Conservation (phyloP, 2,888 invertebrate species). For the Isoperla grammatica region DNA sequence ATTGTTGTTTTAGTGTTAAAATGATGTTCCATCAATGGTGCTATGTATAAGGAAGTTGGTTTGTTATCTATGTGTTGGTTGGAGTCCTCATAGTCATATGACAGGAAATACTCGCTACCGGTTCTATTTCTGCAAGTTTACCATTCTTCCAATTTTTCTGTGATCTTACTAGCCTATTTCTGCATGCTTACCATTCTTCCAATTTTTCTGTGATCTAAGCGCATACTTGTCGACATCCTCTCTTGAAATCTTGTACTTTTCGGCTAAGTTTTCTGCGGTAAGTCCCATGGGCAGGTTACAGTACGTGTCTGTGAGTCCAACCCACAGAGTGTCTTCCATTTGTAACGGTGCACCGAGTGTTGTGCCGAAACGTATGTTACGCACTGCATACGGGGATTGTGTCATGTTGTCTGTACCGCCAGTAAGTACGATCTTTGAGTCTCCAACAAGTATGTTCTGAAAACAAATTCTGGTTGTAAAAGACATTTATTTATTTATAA, state of each 20-base stretch:
- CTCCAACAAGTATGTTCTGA: constrained; percentile 80
- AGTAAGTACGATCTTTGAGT: constrained; percentile 77
- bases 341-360: constrained; percentile 67
- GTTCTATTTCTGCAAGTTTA: too few species aligned
- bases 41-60: too few species aligned
- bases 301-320: constrained; percentile 78
- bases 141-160: constrained; percentile 84
- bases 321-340: constrained; percentile 89
- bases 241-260: constrained; percentile 71
- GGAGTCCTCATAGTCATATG: too few species aligned
- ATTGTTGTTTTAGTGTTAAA: too few species aligned
- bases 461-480: too few species aligned
- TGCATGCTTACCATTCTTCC: constrained; percentile 76
- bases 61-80: too few species aligned
- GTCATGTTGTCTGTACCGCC: constrained; percentile 98
- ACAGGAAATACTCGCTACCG: too few species aligned
- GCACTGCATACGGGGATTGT: constrained; percentile 78
- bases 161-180: too few species aligned
- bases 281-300: constrained; percentile 93
- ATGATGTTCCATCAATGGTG: too few species aligned
- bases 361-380: constrained; percentile 84
- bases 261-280: constrained; percentile 91
- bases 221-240: constrained; percentile 84
- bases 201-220: constrained; percentile 74
- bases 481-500: too few species aligned